These are phyloP conservation scores for Alcis repandata DNA, from an alignment of 2,888 invertebrate genomes.

Conservation along the genomic window DNA sequence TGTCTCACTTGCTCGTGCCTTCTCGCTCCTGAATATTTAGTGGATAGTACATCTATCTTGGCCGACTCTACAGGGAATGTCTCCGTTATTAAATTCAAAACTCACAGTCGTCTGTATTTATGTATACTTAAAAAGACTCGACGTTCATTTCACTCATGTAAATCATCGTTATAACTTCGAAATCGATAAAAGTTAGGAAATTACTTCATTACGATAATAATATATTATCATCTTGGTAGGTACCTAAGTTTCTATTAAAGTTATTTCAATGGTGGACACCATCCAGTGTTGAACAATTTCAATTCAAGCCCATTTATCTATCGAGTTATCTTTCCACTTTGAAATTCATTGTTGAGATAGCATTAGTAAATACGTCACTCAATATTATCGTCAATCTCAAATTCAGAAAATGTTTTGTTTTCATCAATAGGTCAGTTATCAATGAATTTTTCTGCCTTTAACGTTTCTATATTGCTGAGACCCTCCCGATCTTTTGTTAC, in stretches of 20 bases:
- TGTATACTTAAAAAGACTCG: too few species aligned
- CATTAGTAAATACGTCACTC: constrained; percentile 22
- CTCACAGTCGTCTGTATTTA: constrained; percentile 40
- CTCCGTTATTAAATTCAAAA: constrained; percentile 65
- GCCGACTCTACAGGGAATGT: constrained; percentile 58
- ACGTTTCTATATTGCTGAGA: constrained; percentile 13
- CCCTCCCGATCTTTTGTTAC: constrained; percentile 29
- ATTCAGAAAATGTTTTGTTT: constrained; percentile 27
- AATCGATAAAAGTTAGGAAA: too few species aligned
- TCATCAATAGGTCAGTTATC: constrained; percentile 19
- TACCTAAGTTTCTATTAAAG: not conserved
- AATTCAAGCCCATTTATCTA: constrained; percentile 7
- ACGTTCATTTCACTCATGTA: too few species aligned
- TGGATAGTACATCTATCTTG: constrained; percentile 53
- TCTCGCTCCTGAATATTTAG: constrained; percentile 55
- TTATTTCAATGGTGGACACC: not conserved
- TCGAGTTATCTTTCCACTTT: constrained; percentile 16
- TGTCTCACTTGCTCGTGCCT: constrained; percentile 56
- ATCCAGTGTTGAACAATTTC: constrained; percentile 2
- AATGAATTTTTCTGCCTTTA: constrained; percentile 17
- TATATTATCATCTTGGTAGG: too few species aligned
- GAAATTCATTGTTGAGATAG: constrained; percentile 19
- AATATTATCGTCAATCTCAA: constrained; percentile 19
- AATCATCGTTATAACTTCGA: too few species aligned
- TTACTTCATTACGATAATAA: not conserved